A percentile compares a stretch with the other conserved stretches of the same genome.
Conservation (phyloP, 2,888 invertebrate genomes). For the Philereme transversata region DNA sequence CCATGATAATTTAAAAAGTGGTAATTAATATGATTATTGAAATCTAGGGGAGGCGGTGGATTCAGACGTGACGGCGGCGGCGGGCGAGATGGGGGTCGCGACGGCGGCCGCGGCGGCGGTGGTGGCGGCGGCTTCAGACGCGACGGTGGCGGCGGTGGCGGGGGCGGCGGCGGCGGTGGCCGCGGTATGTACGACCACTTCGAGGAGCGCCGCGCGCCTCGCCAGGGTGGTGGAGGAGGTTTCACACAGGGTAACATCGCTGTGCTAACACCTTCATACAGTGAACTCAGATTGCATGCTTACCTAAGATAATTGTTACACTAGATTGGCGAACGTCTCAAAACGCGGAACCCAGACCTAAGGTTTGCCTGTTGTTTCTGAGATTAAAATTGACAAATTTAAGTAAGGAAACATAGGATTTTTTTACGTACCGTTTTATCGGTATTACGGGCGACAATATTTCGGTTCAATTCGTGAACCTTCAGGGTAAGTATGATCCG, state of each 20-base stretch:
- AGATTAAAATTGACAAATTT: no score
- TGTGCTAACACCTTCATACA: conserved; percentile 51
- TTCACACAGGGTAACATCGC: conserved; percentile 75
- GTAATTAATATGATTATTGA: conserved; percentile 5
- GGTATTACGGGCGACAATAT: no score
- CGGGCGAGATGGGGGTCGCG: conserved; percentile 82
- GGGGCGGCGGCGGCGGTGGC: conserved; percentile 62
- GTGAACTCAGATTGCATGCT: conserved; percentile 28
- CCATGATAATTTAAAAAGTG: no score
- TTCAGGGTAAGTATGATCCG: no score
- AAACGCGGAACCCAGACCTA: no score
- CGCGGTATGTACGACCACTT: conserved; percentile 80
- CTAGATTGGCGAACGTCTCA: no score
- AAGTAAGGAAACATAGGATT: no score
- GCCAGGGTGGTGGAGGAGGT: conserved; percentile 72
- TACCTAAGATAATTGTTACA: not conserved
- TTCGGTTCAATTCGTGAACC: no score
- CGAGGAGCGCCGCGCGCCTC: conserved; percentile 73
- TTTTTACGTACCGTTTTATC: no score
- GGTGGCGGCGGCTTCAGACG: conserved; percentile 63
- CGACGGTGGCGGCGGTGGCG: conserved; percentile 57
- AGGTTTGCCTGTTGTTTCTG: no score
- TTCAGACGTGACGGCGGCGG: conserved; percentile 77
- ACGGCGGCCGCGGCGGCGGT: conserved; percentile 69
- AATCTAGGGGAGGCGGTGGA: conserved; percentile 78